phyloP scores from a whole-genome alignment of 2,888 invertebrate species.

The Eumacrocentrus americanus region DNA sequence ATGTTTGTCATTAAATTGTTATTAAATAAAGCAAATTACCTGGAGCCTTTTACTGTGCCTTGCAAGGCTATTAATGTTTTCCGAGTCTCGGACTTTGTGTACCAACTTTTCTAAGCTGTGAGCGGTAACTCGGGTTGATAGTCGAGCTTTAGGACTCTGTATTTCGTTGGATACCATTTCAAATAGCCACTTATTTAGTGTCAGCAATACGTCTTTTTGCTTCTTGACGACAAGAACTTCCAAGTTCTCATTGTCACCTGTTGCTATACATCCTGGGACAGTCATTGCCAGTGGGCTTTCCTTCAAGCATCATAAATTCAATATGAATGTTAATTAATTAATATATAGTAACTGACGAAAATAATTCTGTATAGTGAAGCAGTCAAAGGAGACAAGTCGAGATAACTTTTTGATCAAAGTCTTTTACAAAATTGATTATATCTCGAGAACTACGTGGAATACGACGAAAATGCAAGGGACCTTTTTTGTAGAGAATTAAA shows the following conservation, averaged over 20 bases:
- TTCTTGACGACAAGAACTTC: conserved; percentile 52
- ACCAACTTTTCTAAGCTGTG: conserved; percentile 58
- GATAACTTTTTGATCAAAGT: too few species aligned
- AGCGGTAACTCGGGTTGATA: conserved; percentile 54
- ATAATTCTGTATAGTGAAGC: background rate
- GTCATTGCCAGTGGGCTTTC: conserved; percentile 43
- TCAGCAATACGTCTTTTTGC: conserved; percentile 51
- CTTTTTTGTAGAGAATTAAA: too few species aligned
- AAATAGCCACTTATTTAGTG: conserved; percentile 50
- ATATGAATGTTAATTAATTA: background rate
- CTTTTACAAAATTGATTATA: too few species aligned
- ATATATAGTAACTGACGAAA: background rate
- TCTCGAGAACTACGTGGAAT: too few species aligned
- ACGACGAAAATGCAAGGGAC: too few species aligned
- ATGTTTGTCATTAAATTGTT: too few species aligned
- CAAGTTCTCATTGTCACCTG: conserved; percentile 44
- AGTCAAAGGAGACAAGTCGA: too few species aligned
- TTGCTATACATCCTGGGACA: conserved; percentile 57
- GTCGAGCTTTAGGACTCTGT: conserved; percentile 49
- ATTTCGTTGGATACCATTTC: conserved; percentile 45
- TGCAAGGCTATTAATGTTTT: conserved; percentile 41
- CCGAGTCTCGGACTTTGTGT: conserved; percentile 48
- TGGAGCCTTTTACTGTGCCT: conserved; percentile 52
- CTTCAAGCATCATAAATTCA: conserved; percentile 33
- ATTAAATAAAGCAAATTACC: conserved; percentile 36